phyloP scores from a whole-genome alignment of 2,113 vertebrate genomes.

The Plotosus lineatus region DNA sequence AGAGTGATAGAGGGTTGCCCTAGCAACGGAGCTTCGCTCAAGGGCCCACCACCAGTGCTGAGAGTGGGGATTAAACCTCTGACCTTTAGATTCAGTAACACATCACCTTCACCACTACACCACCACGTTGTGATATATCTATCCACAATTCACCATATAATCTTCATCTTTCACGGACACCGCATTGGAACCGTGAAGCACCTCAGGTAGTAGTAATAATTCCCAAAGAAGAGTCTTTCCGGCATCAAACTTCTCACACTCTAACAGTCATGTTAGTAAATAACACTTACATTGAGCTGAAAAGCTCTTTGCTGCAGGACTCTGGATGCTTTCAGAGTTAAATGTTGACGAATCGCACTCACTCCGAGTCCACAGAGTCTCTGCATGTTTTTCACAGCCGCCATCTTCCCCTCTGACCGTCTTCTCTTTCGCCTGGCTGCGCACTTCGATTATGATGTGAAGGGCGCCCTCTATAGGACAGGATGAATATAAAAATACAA shows the following conservation, averaged over 20 bases:
- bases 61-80: too few species aligned
- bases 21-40: too few species aligned
- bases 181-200: too few species aligned
- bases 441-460: neutral
- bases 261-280: neutral
- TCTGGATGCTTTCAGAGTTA: constrained; percentile 52
- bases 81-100: too few species aligned
- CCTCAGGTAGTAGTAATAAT: too few species aligned
- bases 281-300: constrained; percentile 61
- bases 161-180: too few species aligned
- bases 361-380: constrained; percentile 64
- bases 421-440: neutral
- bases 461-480: constrained; percentile 7
- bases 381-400: constrained; percentile 59
- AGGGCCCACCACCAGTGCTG: too few species aligned
- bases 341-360: constrained; percentile 54
- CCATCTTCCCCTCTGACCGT: constrained; percentile 54
- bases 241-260: neutral
- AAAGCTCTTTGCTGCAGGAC: constrained; percentile 65
- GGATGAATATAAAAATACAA: neutral
- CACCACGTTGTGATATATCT: too few species aligned
- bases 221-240: neutral
- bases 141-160: too few species aligned
- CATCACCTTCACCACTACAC: too few species aligned
- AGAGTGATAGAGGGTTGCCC: too few species aligned